Evolutionary conservation across 2,888 invertebrate genomes (phyloP), one percentile per base, ranked within the genome.

Genomic region (Caenorhabditis zanzibari): DNA sequence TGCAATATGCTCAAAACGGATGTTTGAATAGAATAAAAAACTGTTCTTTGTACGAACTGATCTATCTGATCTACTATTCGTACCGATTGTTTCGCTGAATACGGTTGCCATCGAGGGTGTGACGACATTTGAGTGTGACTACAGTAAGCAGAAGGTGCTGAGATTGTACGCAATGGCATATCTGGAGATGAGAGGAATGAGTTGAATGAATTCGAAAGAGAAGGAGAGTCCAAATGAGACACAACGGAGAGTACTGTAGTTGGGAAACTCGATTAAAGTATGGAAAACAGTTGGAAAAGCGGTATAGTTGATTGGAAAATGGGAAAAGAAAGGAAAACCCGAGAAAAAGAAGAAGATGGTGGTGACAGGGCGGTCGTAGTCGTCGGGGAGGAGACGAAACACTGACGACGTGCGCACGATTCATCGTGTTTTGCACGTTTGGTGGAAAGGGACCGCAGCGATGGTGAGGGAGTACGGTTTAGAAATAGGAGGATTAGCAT

Each of bases 331-430:
- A 7, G 38, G 38, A 38, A 38, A 38, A 38, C 9, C 10, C 10
- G 56, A 54, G 38, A 54, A 64, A 38, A 64, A 64, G 54, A 64
- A 63, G 64, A 79, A 72, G 44, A 79, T 63, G 79, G 72, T 64
- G 71, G 47, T 49, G 68, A 68, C 76, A 68, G 77, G 69, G 69
- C 77, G 77, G 69, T 54, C 68, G 59, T 69, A 68, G 58, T 58
- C 38, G 59, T 35, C 49, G 66, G 54, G 52, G 69, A 61, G 41
- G 76, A 76, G 59, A 54, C 47, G 32, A 64, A 47, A 44, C 44
- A 68, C 68, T 28, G 76, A 76, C 63, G 63, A 71, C 56, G 77
- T 77, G 77, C 77, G 77, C 77, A 77, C 77, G 77, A 77, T 71
- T 77, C 69, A 56, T 77, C 52, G 61, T 61, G 63, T 77, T 77